A percentile compares a stretch with the other conserved stretches of the same genome.
Conservation (phyloP, 2,113 vertebrate species). For the Upupa epops region DNA sequence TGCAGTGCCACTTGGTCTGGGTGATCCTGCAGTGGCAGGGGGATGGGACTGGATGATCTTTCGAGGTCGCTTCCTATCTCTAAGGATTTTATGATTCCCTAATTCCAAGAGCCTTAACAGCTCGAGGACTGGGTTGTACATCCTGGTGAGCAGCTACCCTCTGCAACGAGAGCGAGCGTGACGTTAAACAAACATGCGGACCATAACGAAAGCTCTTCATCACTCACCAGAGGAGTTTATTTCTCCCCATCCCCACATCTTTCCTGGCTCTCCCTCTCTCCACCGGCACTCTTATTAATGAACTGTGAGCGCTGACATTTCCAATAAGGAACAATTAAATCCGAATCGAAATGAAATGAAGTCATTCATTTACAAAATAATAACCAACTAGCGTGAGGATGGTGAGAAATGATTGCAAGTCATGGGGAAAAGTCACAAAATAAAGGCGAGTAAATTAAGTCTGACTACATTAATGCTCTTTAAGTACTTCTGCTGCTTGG, state of each 20-base stretch:
- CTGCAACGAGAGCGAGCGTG: background rate
- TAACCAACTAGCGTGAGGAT: conserved; percentile 46
- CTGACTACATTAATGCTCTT: conserved; percentile 55
- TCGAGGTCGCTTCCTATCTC: no score
- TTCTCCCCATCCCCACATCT: background rate
- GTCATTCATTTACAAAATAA: conserved; percentile 72
- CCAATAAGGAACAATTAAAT: conserved; percentile 72
- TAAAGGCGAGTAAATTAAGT: conserved; percentile 63
- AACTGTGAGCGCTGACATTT: conserved; percentile 71
- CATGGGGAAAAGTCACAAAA: background rate
- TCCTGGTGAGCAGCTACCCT: background rate
- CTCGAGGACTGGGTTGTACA: background rate
- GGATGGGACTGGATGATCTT: no score
- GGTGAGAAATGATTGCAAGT: conserved; percentile 52
- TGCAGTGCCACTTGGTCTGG: no score
- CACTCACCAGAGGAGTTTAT: background rate
- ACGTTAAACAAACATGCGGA: background rate
- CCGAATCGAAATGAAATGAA: conserved; percentile 65
- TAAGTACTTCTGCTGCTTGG: conserved; percentile 50
- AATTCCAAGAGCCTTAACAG: background rate
- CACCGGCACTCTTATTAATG: conserved; percentile 55
- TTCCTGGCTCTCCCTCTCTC: background rate
- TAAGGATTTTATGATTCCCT: no score
- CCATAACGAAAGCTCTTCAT: background rate
- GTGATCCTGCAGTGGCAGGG: no score